Conservation (phyloP, 2,113 vertebrate genomes). For the Naja naja region DNA sequence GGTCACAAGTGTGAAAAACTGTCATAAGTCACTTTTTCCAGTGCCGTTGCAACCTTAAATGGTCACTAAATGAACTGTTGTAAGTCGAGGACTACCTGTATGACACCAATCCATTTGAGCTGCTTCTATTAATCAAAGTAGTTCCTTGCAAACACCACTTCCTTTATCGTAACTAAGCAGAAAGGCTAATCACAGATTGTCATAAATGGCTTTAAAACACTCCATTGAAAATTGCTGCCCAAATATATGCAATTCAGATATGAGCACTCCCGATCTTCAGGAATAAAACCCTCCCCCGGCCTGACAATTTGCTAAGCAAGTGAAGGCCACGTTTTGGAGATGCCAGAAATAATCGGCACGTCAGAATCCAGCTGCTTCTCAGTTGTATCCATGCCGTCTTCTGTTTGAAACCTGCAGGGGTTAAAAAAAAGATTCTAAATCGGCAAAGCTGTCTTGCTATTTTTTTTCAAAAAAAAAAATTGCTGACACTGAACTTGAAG, state of each 20-base stretch:
- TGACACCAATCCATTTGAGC: background rate
- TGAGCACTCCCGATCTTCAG: background rate
- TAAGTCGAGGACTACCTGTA: background rate
- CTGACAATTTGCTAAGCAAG: background rate
- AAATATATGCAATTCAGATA: background rate
- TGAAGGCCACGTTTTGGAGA: background rate
- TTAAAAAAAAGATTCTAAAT: background rate
- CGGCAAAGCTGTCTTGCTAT: background rate
- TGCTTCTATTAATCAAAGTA: background rate
- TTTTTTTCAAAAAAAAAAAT: background rate
- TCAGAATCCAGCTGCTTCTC: background rate
- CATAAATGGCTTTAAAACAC: background rate
- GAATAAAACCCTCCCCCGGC: background rate
- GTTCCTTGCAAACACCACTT: background rate
- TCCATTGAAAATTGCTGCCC: background rate
- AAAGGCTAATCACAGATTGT: background rate
- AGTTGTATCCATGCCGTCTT: background rate
- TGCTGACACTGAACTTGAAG: background rate
- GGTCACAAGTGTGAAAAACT: too few relatives aligned
- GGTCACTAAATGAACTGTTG: too few relatives aligned
- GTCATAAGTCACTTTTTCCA: too few relatives aligned
- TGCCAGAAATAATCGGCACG: background rate
- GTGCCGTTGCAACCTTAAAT: too few relatives aligned
- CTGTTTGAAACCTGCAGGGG: background rate
- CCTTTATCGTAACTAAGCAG: background rate